phyloP scores from a whole-genome alignment of 2,113 vertebrate species.

The Peromyscus californicus region DNA sequence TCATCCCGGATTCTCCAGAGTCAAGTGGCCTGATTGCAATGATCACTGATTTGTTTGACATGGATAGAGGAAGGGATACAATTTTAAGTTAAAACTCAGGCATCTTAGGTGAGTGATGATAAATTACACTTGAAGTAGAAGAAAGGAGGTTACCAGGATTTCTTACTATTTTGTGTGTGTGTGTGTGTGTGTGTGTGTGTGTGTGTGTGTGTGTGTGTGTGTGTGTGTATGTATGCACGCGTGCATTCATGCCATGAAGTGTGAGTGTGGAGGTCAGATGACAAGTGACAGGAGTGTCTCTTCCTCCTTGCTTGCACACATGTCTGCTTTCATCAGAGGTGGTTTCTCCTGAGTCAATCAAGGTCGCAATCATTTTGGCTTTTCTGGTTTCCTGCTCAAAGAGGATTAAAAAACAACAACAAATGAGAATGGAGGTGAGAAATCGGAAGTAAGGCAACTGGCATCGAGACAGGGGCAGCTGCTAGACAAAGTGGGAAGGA shows the following conservation, averaged over 20 bases:
- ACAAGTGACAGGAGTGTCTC: not conserved
- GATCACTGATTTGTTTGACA: not conserved
- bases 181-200: not conserved
- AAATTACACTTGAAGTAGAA: not conserved
- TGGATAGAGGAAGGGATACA: not conserved
- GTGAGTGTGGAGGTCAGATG: not conserved
- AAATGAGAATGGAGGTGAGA: slow-evolving; percentile 13
- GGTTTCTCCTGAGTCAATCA: slow-evolving; percentile 68
- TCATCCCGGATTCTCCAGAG: not conserved
- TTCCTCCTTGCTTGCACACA: slow-evolving; percentile 9
- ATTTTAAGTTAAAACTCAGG: not conserved
- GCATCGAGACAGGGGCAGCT: not conserved
- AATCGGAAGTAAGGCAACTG: slow-evolving; percentile 24
- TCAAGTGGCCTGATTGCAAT: not conserved
- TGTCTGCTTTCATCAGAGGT: not conserved
- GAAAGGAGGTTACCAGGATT: not conserved
- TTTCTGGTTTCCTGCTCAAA: slow-evolving; percentile 63
- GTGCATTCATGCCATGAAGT: not conserved
- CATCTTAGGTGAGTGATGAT: not conserved
- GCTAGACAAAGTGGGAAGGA: not conserved
- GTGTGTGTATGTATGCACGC: fast-evolving
- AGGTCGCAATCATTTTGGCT: slow-evolving; percentile 37
- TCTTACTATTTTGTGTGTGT: not conserved
- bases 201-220: too few relatives aligned
- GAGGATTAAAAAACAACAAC: slow-evolving; percentile 19